Evolutionary conservation across 2,113 vertebrate species (phyloP).

Genomic region (Dicentrarchus labrax): DNA sequence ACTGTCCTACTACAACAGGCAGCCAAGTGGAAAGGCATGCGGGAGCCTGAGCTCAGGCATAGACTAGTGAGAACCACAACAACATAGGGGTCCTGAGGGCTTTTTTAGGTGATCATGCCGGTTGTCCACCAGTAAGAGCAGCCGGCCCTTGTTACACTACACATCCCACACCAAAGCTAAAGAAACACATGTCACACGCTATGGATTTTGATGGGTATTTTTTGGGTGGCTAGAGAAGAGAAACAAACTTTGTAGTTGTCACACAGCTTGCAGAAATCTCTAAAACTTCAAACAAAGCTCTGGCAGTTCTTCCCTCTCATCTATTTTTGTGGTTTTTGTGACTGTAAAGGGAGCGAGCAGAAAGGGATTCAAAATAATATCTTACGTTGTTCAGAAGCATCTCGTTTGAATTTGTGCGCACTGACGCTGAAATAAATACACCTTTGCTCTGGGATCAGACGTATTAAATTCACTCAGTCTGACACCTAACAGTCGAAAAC

Average conservation of each 20-base stretch:
- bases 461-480: conserved; percentile 53
- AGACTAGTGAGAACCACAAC: conserved; percentile 66
- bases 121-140: conserved; percentile 47
- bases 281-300: not conserved
- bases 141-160: conserved; percentile 3
- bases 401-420: conserved; percentile 38
- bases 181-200: conserved; percentile 25
- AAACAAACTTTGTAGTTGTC: conserved; percentile 28
- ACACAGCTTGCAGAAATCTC: conserved; percentile 2
- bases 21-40: conserved; percentile 82
- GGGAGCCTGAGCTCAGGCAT: conserved; percentile 58
- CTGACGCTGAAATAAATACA: conserved; percentile 16
- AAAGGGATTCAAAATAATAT: not conserved
- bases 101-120: conserved; percentile 68
- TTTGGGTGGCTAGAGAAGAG: not conserved
- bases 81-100: conserved; percentile 69
- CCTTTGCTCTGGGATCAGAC: conserved; percentile 19
- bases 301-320: not conserved
- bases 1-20: conserved; percentile 75
- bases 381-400: conserved; percentile 22
- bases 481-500: conserved; percentile 50
- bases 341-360: not conserved
- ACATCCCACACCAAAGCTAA: conserved; percentile 17
- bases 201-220: not conserved
- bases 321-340: not conserved